These are phyloP conservation scores for Aleiodes sp. DNA, from an alignment of 1,140 invertebrate genomes.

Conservation along the genomic window DNA sequence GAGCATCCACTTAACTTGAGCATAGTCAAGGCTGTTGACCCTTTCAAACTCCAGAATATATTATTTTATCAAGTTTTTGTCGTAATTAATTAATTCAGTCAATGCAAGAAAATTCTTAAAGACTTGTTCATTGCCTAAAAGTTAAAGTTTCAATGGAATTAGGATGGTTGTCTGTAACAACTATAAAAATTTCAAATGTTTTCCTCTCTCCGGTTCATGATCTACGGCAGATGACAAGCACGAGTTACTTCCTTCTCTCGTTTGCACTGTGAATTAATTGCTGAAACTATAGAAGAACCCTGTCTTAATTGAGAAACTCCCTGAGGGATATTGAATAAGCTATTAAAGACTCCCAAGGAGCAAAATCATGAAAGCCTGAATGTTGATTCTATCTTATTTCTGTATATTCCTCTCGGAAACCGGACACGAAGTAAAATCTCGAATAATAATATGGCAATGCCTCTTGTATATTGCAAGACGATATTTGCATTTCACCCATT, in stretches of 20 bases:
- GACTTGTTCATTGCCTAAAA: too few relatives aligned
- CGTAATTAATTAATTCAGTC: too few relatives aligned
- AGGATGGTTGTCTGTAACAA: background rate
- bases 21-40: background rate
- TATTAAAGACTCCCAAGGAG: background rate
- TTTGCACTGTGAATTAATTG: slow-evolving; percentile 61
- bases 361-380: slow-evolving; percentile 7
- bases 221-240: background rate
- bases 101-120: too few relatives aligned
- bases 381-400: slow-evolving; percentile 10
- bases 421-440: slow-evolving; percentile 25
- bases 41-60: background rate
- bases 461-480: slow-evolving; percentile 12
- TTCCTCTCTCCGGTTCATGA: background rate
- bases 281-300: slow-evolving; percentile 40
- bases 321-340: background rate
- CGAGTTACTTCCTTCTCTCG: slow-evolving; percentile 52
- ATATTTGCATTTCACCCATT: slow-evolving; percentile 33
- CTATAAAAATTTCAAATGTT: background rate
- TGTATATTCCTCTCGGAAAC: slow-evolving; percentile 7
- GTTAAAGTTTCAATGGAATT: too few relatives aligned
- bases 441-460: slow-evolving; percentile 30
- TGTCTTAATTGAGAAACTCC: slow-evolving; percentile 60
- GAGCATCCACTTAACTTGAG: background rate
- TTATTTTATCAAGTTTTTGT: too few relatives aligned